Evolutionary conservation across 2,113 vertebrate species (phyloP).

Genomic region (Thoracochromis brauschi): DNA sequence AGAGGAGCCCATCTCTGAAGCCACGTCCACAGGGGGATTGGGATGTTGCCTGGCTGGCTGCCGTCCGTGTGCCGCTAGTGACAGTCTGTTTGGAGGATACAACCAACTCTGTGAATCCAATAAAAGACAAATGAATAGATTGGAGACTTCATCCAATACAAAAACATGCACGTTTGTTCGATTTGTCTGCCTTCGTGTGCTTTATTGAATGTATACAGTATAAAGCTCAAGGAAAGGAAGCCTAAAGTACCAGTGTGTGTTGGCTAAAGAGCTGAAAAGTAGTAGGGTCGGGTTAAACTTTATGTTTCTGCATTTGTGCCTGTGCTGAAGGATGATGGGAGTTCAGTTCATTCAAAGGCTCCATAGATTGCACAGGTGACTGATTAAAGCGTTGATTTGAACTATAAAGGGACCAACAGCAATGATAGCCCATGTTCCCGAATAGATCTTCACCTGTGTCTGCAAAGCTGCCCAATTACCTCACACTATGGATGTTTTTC

Average conservation of each 20-base stretch:
- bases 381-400: neutral
- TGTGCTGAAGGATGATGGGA: neutral
- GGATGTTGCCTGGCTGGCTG: conserved; percentile 49
- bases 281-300: neutral
- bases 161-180: neutral
- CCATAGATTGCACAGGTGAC: neutral
- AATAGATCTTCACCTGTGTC: neutral
- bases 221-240: neutral
- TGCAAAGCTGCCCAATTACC: neutral
- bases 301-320: neutral
- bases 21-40: conserved; percentile 40
- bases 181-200: neutral
- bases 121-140: conserved; percentile 1
- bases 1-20: conserved; percentile 48
- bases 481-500: neutral
- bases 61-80: neutral
- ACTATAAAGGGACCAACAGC: neutral
- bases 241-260: neutral
- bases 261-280: neutral
- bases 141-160: neutral
- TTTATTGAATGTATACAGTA: neutral
- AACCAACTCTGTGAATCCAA: conserved; percentile 6
- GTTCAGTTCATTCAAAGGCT: neutral
- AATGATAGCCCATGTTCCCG: no score
- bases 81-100: conserved; percentile 16